These are phyloP conservation scores for Acronicta psi DNA, from an alignment of 2,888 invertebrate species.

Conservation along the genomic window DNA sequence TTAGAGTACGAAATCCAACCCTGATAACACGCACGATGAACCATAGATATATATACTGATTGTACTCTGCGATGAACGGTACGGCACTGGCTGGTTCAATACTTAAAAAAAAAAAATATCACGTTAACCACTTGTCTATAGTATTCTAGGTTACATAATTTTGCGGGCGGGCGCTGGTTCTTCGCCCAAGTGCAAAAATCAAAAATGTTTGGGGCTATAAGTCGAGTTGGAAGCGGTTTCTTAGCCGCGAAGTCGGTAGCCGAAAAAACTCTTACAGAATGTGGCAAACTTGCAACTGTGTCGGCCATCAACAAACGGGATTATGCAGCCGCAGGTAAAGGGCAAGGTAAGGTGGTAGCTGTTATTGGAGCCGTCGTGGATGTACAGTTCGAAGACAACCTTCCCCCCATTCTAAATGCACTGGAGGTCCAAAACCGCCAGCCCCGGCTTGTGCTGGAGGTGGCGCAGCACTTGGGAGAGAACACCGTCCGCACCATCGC, in stretches of 20 bases:
- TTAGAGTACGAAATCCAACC: no score
- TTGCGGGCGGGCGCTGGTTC: slow-evolving; percentile 69
- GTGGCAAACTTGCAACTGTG: slow-evolving; percentile 86
- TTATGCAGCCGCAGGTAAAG: slow-evolving; percentile 77
- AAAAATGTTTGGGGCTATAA: slow-evolving; percentile 90
- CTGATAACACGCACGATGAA: no score
- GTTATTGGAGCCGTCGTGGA: slow-evolving; percentile 99
- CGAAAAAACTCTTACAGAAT: slow-evolving; percentile 89
- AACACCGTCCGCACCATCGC: slow-evolving; percentile 97
- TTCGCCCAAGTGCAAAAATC: slow-evolving; percentile 68
- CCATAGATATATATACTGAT: slow-evolving; percentile 34
- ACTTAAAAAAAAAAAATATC: slow-evolving; percentile 14
- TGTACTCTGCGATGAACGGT: background rate
- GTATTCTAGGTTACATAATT: slow-evolving; percentile 82
- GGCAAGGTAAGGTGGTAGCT: slow-evolving; percentile 94
- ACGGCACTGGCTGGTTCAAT: slow-evolving; percentile 35
- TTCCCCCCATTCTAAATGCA: slow-evolving; percentile 98
- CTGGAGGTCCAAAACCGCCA: slow-evolving; percentile 96
- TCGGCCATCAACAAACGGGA: slow-evolving; percentile 78
- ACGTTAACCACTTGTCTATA: slow-evolving; percentile 52
- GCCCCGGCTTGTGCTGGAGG: slow-evolving; percentile 94
- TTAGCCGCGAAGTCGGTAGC: slow-evolving; percentile 89
- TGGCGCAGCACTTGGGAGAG: slow-evolving; percentile 97
- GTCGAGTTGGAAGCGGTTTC: slow-evolving; percentile 89
- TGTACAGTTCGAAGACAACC: slow-evolving; percentile 97